Evolutionary conservation across 2,113 vertebrate genomes (phyloP), one percentile per base, ranked within the genome.

Genomic region (Ceyx melanurus): DNA sequence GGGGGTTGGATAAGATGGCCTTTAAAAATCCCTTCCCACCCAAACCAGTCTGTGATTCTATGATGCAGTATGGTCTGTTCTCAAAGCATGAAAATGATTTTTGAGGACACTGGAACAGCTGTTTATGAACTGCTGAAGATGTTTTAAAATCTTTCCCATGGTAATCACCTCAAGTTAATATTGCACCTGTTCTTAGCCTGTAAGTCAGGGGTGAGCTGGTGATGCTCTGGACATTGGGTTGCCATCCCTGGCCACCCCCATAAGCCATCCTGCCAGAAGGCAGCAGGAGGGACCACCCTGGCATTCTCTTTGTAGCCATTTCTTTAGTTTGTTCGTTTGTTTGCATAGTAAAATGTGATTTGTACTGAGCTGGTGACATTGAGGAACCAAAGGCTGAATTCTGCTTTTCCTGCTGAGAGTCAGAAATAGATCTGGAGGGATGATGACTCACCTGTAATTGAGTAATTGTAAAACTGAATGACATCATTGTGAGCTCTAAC

Each of bases 401-500:
- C 79, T 88, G 54, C 71, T 76, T 58, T 77, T 35, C 89, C 66
- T 75, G 31, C 77, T 50, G 78, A 16, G 75, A 79, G 73, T 88
- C 90, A 94, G 92, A 94, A 97, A 95, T 93, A 96, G 94, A 90
- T 67, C 64, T 57, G 58, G 83, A 77, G 87, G 84, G 86, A 90
- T 6, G 83, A 90, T 95, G 96, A 96, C 74, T 97, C 94, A 95
- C 94, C 94, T 92, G 92, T 62, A 85, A 90, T 82, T 64, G 92
- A 90, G 92, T 76, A 77, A 37, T 37, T 37, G 37, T 37, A 86
- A n/a, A 80, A 50, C 70, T 10, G 56, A 42, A 21, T 54, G 80
- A 58, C 95, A 88, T 19, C 89, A 28, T 57, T 26, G 10, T 10
- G 85, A 65, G 74, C 64, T 46, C 25, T 42, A 80, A 40, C 81